These are phyloP conservation scores for Danaus melanippus DNA, from an alignment of 1,140 invertebrate species.

Conservation along the genomic window DNA sequence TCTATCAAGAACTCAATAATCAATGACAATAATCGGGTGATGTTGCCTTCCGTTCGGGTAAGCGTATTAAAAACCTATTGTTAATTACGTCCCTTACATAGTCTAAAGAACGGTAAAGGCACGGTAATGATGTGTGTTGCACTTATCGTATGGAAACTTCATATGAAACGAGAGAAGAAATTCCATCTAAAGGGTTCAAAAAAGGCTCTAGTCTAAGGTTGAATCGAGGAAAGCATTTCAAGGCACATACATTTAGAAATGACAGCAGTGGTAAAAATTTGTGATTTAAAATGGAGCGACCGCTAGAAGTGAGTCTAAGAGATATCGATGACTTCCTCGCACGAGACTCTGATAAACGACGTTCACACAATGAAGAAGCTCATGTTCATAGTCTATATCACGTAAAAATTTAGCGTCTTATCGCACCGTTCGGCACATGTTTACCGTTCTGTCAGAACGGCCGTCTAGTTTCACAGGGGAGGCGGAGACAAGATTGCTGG, in stretches of 20 bases:
- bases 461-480: slow-evolving; percentile 39
- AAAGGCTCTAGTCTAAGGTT: slow-evolving; percentile 63
- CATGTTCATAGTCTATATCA: slow-evolving; percentile 34
- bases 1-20: slow-evolving; percentile 37
- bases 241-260: slow-evolving; percentile 72
- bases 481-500: slow-evolving; percentile 42
- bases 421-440: slow-evolving; percentile 40
- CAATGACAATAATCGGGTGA: slow-evolving; percentile 41
- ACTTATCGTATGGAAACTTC: slow-evolving; percentile 59
- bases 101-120: slow-evolving; percentile 71
- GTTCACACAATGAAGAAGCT: slow-evolving; percentile 41
- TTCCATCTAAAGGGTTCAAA: slow-evolving; percentile 65
- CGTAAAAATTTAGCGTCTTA: slow-evolving; percentile 37
- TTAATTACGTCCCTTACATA: slow-evolving; percentile 70
- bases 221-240: slow-evolving; percentile 68
- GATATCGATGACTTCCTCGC: slow-evolving; percentile 23
- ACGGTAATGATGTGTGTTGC: slow-evolving; percentile 71
- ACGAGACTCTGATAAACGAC: slow-evolving; percentile 11
- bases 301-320: slow-evolving; percentile 60
- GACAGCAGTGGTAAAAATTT: slow-evolving; percentile 49
- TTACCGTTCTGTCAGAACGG: slow-evolving; percentile 58
- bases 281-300: slow-evolving; percentile 51
- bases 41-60: slow-evolving; percentile 36
- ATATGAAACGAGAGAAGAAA: slow-evolving; percentile 62
- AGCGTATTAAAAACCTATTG: slow-evolving; percentile 61